phyloP scores from a whole-genome alignment of 2,888 invertebrate genomes.

The Tortrix viridana region DNA sequence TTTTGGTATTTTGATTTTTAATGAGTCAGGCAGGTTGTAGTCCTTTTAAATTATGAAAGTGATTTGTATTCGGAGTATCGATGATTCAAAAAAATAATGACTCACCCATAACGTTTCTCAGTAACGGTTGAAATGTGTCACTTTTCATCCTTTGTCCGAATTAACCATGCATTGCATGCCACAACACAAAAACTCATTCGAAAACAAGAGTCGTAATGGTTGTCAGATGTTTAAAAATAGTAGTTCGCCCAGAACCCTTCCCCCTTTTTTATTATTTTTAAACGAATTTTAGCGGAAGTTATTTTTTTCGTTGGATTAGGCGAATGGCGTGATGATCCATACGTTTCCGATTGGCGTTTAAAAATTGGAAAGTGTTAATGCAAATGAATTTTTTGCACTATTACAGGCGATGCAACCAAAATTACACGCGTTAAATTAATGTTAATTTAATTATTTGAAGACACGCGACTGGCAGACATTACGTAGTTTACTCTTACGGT shows the following conservation, averaged over 20 bases:
- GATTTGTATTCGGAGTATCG: not conserved
- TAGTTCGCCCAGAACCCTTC: too few species aligned
- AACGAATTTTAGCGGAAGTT: not conserved
- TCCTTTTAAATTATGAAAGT: too few species aligned
- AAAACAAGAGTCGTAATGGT: too few species aligned
- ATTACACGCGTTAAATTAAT: conserved; percentile 21
- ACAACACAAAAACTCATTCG: too few species aligned
- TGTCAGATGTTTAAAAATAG: too few species aligned
- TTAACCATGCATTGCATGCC: too few species aligned
- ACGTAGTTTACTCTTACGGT: too few species aligned
- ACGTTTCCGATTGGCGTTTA: conserved; percentile 37
- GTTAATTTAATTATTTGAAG: conserved; percentile 7
- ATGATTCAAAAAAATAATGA: conserved; percentile 38
- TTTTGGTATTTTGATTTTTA: not conserved
- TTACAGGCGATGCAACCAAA: conserved; percentile 8
- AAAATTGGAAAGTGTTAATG: conserved; percentile 39
- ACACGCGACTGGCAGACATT: not conserved
- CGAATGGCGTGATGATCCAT: conserved; percentile 33
- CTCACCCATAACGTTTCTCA: conserved; percentile 3
- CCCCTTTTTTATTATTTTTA: too few species aligned
- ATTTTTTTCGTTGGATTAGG: not conserved
- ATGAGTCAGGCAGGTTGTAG: too few species aligned
- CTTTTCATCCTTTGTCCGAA: not conserved
- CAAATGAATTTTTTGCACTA: conserved; percentile 28
- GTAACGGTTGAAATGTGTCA: not conserved